Conservation (phyloP, 1,140 invertebrate species). For the Grapholita molesta region DNA sequence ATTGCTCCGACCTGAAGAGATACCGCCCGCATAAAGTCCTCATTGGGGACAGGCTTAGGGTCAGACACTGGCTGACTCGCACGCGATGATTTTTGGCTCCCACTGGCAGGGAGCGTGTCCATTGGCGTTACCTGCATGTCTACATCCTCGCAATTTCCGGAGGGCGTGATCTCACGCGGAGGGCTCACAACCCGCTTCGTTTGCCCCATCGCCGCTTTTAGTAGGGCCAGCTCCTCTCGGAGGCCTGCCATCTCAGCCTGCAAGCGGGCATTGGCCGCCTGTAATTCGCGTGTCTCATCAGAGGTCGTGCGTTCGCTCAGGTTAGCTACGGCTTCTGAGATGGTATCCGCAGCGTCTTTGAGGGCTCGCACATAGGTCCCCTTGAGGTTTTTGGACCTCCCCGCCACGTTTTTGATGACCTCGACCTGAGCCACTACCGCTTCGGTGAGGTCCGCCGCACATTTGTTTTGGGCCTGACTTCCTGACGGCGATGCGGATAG, state of each 20-base stretch:
- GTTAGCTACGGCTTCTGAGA: not conserved
- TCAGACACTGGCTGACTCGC: not conserved
- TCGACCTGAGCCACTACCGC: not conserved
- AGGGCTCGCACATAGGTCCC: slow-evolving; percentile 18
- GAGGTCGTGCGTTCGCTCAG: not conserved
- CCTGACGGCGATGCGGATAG: too few relatives aligned
- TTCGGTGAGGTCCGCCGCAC: not conserved
- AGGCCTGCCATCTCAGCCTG: not conserved
- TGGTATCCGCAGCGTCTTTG: slow-evolving; percentile 17
- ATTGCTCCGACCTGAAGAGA: too few relatives aligned
- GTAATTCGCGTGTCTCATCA: slow-evolving; percentile 10
- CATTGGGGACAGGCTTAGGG: not conserved
- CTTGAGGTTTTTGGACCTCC: slow-evolving; percentile 20
- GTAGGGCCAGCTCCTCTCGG: not conserved
- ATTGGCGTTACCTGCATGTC: not conserved
- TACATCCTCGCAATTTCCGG: not conserved
- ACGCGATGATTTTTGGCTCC: not conserved
- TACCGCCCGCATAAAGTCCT: not conserved
- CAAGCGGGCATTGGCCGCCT: slow-evolving; percentile 16
- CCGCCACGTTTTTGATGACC: slow-evolving; percentile 16
- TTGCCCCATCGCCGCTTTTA: not conserved
- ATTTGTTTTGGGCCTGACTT: too few relatives aligned
- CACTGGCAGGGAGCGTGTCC: not conserved
- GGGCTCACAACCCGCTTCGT: not conserved
- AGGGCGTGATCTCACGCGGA: not conserved